A percentile compares a stretch with the other conserved stretches of the same genome.
Evolutionary conservation across 2,113 vertebrate genomes (phyloP).

Genomic region (Hystrix cristata): DNA sequence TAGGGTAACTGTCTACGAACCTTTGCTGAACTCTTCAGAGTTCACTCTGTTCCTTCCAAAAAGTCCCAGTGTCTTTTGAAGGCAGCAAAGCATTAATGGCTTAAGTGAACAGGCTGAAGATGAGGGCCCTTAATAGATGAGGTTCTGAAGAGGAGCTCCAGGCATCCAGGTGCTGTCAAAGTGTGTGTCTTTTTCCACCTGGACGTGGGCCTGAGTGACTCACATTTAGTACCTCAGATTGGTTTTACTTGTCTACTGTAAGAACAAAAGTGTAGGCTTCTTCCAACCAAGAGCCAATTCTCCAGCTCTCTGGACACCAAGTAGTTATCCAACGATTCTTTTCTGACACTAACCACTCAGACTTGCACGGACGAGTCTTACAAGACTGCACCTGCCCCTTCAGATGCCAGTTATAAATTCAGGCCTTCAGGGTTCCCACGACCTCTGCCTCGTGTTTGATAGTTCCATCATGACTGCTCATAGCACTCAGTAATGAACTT

Average conservation of each 20-base stretch:
- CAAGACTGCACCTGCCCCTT: not conserved
- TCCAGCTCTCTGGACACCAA: not conserved
- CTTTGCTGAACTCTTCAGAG: not conserved
- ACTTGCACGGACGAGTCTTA: not conserved
- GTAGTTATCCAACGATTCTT: not conserved
- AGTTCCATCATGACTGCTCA: not conserved
- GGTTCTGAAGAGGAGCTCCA: not conserved
- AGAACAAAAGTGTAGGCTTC: not conserved
- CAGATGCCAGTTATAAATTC: not conserved
- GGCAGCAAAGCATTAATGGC: not conserved
- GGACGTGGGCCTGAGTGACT: not conserved
- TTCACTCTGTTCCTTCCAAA: not conserved
- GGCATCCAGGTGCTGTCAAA: not conserved
- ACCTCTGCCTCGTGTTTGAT: not conserved
- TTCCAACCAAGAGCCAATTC: not conserved
- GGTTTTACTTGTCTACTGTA: not conserved
- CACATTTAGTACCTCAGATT: not conserved
- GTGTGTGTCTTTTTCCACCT: not conserved
- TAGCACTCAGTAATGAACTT: not conserved
- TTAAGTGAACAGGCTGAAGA: not conserved
- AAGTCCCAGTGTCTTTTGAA: not conserved
- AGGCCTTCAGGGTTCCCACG: too few species aligned
- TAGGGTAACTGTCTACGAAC: not conserved
- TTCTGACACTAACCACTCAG: not conserved
- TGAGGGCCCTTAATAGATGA: not conserved